A percentile compares a stretch with the other conserved stretches of the same genome.
Conservation (phyloP, 2,113 vertebrate genomes). For the Triplophysa rosa region DNA sequence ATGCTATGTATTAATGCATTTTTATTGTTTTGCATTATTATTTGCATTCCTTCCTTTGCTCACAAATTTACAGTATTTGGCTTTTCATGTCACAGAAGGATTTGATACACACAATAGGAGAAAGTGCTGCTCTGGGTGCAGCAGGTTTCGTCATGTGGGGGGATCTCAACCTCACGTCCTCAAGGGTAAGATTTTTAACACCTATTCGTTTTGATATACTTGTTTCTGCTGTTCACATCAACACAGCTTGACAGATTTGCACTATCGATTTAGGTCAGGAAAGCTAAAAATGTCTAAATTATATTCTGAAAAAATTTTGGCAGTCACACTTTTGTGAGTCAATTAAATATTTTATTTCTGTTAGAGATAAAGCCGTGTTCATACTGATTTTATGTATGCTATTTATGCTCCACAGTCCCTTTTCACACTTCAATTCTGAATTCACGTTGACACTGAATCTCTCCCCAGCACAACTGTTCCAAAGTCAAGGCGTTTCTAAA, state of each 20-base stretch:
- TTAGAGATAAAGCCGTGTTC: no score
- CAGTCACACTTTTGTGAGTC: no score
- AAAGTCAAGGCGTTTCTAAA: slow-evolving; percentile 72
- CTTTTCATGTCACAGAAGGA: slow-evolving; percentile 71
- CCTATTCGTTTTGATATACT: background rate
- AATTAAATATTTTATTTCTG: no score
- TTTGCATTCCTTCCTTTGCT: background rate
- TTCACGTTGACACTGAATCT: background rate
- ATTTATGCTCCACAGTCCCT: no score
- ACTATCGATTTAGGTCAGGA: no score
- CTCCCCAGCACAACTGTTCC: slow-evolving; percentile 73
- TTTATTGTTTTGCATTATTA: background rate
- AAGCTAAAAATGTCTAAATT: no score
- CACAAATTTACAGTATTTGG: no score
- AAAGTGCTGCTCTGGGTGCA: slow-evolving; percentile 80
- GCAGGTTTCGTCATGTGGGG: slow-evolving; percentile 80
- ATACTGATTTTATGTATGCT: no score
- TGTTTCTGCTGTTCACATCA: background rate
- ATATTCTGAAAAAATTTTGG: no score
- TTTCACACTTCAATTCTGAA: background rate
- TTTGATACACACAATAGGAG: slow-evolving; percentile 77
- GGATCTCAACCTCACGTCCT: slow-evolving; percentile 79
- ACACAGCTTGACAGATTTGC: no score
- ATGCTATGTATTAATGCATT: no score
- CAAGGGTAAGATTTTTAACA: slow-evolving; percentile 66